phyloP scores from a whole-genome alignment of 2,113 vertebrate species.

The Marmota flaviventris region DNA sequence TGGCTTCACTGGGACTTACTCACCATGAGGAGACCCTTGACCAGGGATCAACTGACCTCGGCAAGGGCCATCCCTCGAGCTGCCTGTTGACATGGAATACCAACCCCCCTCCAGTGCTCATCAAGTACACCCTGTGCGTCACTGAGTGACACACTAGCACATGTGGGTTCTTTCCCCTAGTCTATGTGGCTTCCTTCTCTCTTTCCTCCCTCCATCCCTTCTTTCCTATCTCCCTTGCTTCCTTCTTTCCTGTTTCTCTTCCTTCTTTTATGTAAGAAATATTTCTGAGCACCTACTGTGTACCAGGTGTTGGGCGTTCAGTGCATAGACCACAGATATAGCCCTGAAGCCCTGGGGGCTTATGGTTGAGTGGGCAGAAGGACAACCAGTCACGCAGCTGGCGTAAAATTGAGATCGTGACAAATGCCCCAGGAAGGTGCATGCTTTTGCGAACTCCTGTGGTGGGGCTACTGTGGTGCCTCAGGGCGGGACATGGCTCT shows the following conservation, averaged over 20 bases:
- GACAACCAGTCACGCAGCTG: neutral
- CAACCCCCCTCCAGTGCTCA: neutral
- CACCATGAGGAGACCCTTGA: neutral
- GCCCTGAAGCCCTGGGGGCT: neutral
- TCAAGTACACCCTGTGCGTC: neutral
- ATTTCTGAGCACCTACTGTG: neutral
- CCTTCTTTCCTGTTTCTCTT: neutral
- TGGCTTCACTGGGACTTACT: no score
- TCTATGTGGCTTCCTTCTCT: neutral
- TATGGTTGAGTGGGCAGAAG: neutral
- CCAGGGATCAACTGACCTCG: no score
- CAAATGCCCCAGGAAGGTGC: neutral
- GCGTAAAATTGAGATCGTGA: no score
- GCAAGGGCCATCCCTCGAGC: no score
- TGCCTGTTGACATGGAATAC: neutral
- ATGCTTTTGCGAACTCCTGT: neutral
- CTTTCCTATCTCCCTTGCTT: no score
- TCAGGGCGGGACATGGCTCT: neutral
- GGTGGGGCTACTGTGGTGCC: neutral
- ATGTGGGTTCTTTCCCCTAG: neutral
- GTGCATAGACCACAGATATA: neutral
- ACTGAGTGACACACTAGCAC: neutral
- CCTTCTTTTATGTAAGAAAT: neutral
- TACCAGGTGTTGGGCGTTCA: neutral
- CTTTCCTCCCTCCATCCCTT: no score